phyloP scores from a whole-genome alignment of 1,140 invertebrate genomes.

The Penaeus indicus region DNA sequence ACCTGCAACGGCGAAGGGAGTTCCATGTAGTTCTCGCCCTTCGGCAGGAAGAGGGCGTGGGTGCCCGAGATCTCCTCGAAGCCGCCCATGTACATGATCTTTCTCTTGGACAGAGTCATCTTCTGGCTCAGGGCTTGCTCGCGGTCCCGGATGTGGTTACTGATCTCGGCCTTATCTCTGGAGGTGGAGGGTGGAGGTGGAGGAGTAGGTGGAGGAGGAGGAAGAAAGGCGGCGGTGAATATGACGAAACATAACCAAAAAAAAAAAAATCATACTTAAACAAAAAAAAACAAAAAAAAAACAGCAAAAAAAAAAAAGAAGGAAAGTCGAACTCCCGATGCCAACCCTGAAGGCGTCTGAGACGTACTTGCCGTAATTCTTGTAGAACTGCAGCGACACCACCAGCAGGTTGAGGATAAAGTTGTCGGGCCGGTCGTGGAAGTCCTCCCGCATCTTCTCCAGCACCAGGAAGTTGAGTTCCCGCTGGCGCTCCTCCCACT shows the following conservation, averaged over 20 bases:
- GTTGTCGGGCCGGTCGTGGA: constrained; percentile 76
- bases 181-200: constrained; percentile 50
- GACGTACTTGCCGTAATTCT: constrained; percentile 81
- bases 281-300: not conserved
- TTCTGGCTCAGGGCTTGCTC: constrained; percentile 71
- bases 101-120: constrained; percentile 75
- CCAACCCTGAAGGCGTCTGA: not conserved
- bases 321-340: not conserved
- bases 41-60: constrained; percentile 70
- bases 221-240: no score
- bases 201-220: not conserved
- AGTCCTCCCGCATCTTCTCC: constrained; percentile 74
- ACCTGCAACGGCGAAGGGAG: constrained; percentile 66
- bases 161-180: constrained; percentile 70
- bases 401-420: constrained; percentile 85
- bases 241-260: no score
- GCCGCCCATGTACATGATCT: constrained; percentile 76
- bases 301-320: not conserved
- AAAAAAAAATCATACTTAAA: not conserved
- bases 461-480: constrained; percentile 69
- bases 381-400: constrained; percentile 82
- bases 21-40: constrained; percentile 68
- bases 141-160: constrained; percentile 67
- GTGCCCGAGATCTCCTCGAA: constrained; percentile 76
- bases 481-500: constrained; percentile 71